Base-by-base conservation (phyloP, 37 sponge, comb jelly and placozoan genomes). In the Agelas oroides region DNA sequence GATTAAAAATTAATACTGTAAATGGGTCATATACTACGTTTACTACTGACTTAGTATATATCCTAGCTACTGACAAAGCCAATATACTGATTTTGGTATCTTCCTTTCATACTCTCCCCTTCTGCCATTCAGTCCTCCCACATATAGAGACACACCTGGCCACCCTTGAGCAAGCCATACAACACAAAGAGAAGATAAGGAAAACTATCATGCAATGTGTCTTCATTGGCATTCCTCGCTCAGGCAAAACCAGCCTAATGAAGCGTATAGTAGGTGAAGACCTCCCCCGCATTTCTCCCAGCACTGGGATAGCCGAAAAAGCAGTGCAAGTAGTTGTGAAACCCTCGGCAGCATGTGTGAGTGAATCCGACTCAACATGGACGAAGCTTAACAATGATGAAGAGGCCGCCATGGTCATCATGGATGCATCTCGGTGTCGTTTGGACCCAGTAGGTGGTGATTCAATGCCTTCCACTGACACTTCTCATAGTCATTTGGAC, bases 241-340 rank as follows among this genome's bases (percentile, higher is more conserved):
- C 66, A n/a, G 66, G 66, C 12, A 65, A 65, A 27, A 65, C n/a
- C 66, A 24, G 25, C 13, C 30, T 65, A 24, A 65, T 24, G 66
- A 12, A 65, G 14, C n/a, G 66, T 27, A 19, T 65, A 65, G 24
- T 65, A 19, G 66, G 24, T 65, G 13, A 24, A 27, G 14, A 13
- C 13, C 17, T 19, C 13, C 16, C 14, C 12, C 16, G 16, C 13
- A 14, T 13, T 65, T 19, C 30, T 24, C n/a, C n/a, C n/a, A 65
- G 66, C 23, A 65, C 66, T 27, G 66, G 66, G 14, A 27, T 65
- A 24, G 66, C 66, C 16, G 66, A 65, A 27, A 65, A 65, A 24
- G 66, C 23, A 20, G 24, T 20, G 12, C n/a, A 27, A 14, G 30
- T 65, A 24, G 66, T 65, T 27, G 16, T 12, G 12, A 19, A 24